Evolutionary conservation across 1,140 invertebrate species (phyloP).

Genomic region (Latrodectus geometricus): DNA sequence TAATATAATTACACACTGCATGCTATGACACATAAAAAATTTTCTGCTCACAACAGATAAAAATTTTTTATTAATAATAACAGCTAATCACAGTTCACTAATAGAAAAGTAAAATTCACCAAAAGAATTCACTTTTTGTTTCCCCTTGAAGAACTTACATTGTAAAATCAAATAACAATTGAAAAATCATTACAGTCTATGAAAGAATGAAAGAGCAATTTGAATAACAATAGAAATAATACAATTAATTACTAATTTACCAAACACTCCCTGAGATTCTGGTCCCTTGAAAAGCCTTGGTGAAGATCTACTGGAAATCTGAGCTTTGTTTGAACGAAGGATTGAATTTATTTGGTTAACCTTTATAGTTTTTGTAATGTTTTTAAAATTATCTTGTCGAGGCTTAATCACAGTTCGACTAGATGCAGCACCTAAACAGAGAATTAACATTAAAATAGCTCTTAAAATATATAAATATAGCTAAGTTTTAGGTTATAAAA

Average conservation of each 20-base stretch:
- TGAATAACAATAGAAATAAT: background rate
- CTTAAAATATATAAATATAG: too few relatives aligned
- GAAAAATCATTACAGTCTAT: background rate
- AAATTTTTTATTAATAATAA: too few relatives aligned
- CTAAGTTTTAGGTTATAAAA: too few relatives aligned
- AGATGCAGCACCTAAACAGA: background rate
- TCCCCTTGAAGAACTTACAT: background rate
- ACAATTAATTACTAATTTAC: slow-evolving; percentile 1
- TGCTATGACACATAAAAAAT: too few relatives aligned
- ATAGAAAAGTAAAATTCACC: too few relatives aligned
- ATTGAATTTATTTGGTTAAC: slow-evolving; percentile 35
- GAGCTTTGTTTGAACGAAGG: slow-evolving; percentile 11
- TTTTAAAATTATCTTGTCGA: background rate
- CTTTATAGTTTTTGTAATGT: slow-evolving; percentile 42
- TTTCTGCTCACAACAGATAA: too few relatives aligned
- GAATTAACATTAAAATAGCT: background rate
- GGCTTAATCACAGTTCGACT: slow-evolving; percentile 41
- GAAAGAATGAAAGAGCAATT: background rate
- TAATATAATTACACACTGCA: too few relatives aligned
- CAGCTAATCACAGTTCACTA: too few relatives aligned
- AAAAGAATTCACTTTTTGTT: too few relatives aligned
- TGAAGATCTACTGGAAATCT: background rate
- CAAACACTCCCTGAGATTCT: slow-evolving; percentile 33
- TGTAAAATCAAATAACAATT: background rate
- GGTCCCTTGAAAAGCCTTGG: background rate